Base-by-base conservation (phyloP, 2,113 vertebrate genomes). In the Cyprinus carpio region DNA sequence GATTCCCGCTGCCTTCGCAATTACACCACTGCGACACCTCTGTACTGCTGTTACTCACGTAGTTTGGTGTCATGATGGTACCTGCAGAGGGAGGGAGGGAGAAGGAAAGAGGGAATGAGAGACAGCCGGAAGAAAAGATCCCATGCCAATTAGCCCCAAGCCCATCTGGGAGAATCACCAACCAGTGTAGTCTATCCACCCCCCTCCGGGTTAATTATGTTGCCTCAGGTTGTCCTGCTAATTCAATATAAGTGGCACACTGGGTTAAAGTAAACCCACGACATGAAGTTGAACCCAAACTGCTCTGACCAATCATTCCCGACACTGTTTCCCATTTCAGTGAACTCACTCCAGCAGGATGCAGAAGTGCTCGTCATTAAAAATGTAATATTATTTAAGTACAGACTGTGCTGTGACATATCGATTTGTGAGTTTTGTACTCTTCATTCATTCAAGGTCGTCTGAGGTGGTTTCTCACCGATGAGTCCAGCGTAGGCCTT, bases 51-150 rank as follows among this genome's bases (percentile, higher is more conserved):
- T 96, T 98, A 84, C 95, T 97, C 90, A 98, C 76, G 34, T 98
- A 99, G 94, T 99, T 99, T 75, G 98, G 97, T 7, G 98, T 99
- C 96, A 99, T 96, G 83, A 93, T 92, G 8, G 97, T 99, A 16
- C 98, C 98, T 99, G 83, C 15, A 31, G 58, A 56, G n/a, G 54
- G 58, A 56, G n/a, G 62, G 13, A 34, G 4, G 16, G 25, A 82
- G 71, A 16, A 46, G 43, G 31, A 85, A 23, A 71, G 65, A 85
- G 16, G 37, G 51, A 16, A 20, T 40, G 67, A 80, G 58, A 75
- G 69, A 76, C 13, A 85, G 40, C 31, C 74, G 56, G 31, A 76
- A 15, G 18, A 72, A 83, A 75, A 83, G 18, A 86, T 56, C 34
- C n/a, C 9, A 34, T 69, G 81, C 60, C 67, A 84, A 86, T 77